A percentile compares a stretch with the other conserved stretches of the same genome.
phyloP scores from a whole-genome alignment of 2,113 vertebrate genomes.

The Engystomops pustulosus region DNA sequence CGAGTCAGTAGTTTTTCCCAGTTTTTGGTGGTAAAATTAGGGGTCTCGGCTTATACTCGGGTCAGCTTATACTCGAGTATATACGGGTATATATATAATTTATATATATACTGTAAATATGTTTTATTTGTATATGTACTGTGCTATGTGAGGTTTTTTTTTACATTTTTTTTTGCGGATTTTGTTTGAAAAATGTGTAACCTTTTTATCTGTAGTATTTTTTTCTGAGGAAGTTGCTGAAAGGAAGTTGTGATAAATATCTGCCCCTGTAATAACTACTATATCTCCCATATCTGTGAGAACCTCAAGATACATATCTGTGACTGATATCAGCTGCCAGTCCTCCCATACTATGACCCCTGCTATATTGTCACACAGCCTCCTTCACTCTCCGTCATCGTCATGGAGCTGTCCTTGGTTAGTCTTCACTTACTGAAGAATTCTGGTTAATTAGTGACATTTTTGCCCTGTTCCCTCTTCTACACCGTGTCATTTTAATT shows the following conservation, averaged over 20 bases:
- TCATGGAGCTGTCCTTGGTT: background rate
- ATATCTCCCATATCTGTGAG: background rate
- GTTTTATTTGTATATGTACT: no score
- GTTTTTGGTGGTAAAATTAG: no score
- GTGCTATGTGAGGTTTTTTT: no score
- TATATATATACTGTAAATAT: no score
- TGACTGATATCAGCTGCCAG: background rate
- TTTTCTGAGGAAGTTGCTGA: background rate
- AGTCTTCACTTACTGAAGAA: background rate
- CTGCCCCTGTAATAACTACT: background rate
- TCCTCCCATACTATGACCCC: background rate
- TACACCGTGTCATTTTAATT: constrained; percentile 30
- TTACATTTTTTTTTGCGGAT: no score
- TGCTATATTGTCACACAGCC: background rate
- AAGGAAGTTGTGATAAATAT: background rate
- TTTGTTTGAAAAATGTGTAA: no score
- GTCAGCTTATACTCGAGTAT: no score
- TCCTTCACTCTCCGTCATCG: background rate
- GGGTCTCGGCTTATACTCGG: no score
- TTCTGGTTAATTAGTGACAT: constrained; percentile 11
- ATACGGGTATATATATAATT: no score
- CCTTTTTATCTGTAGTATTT: no score
- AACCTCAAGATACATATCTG: background rate
- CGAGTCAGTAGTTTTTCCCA: no score
- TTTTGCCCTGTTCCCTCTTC: constrained; percentile 3